A percentile compares a stretch with the other conserved stretches of the same genome.
phyloP scores from a whole-genome alignment of 1,140 invertebrate genomes.

The Marisa cornuarietis region DNA sequence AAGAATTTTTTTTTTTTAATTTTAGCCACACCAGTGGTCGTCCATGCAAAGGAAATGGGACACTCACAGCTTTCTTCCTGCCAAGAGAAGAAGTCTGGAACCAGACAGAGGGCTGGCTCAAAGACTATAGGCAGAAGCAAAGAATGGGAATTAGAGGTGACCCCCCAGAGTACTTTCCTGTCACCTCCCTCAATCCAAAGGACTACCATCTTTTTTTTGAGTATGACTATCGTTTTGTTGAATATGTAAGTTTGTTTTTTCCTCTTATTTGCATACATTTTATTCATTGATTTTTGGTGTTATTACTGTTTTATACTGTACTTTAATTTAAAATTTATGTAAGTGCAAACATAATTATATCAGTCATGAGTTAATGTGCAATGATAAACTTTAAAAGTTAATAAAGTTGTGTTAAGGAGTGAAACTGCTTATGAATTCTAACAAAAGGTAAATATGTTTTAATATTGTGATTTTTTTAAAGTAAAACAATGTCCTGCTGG shows the following conservation, averaged over 20 bases:
- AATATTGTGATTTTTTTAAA: no score
- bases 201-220: slow-evolving; percentile 34
- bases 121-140: slow-evolving; percentile 14
- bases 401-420: background rate
- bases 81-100: slow-evolving; percentile 38
- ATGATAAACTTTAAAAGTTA: background rate
- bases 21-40: slow-evolving; percentile 67
- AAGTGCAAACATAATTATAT: background rate
- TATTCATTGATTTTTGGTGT: background rate
- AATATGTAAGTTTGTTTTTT: slow-evolving; percentile 37
- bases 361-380: background rate
- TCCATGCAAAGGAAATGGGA: slow-evolving; percentile 80
- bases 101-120: slow-evolving; percentile 22
- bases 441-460: no score
- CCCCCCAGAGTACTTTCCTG: slow-evolving; percentile 25
- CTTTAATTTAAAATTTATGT: background rate
- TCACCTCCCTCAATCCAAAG: slow-evolving; percentile 21
- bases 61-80: slow-evolving; percentile 75
- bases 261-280: background rate
- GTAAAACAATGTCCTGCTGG: no score
- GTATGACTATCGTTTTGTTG: slow-evolving; percentile 33
- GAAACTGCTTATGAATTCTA: background rate
- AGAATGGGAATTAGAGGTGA: slow-evolving; percentile 7
- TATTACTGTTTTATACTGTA: background rate
- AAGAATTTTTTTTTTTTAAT: slow-evolving; percentile 8